Conservation (phyloP, 2,888 invertebrate genomes). For the Stenolophus ochropezus region DNA sequence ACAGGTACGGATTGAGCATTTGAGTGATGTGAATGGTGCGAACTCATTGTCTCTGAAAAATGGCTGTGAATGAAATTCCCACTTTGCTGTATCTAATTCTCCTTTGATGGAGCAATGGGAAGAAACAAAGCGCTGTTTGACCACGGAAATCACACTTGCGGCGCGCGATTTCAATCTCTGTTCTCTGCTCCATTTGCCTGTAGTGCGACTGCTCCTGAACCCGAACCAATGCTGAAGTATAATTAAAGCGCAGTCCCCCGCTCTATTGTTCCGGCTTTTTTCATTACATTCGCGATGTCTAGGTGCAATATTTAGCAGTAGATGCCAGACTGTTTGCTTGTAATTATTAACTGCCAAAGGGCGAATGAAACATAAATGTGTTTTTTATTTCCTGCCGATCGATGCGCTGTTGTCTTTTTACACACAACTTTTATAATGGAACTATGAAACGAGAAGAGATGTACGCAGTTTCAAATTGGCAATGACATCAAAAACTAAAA, state of each 20-base stretch:
- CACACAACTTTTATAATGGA: neutral
- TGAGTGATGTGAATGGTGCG: no score
- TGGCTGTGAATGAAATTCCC: neutral
- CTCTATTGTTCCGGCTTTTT: slow-evolving; percentile 37
- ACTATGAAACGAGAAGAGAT: no score
- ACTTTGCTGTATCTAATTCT: neutral
- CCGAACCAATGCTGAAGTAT: slow-evolving; percentile 50
- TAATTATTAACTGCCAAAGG: slow-evolving; percentile 54
- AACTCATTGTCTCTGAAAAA: neutral
- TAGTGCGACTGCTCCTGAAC: slow-evolving; percentile 1
- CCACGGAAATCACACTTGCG: slow-evolving; percentile 19
- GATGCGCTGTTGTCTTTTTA: neutral
- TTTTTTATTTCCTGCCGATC: slow-evolving; percentile 33
- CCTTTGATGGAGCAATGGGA: neutral
- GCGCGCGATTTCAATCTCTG: slow-evolving; percentile 46
- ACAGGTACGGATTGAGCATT: no score
- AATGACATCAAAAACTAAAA: no score
- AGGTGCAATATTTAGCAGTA: slow-evolving; percentile 58
- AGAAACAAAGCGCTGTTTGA: slow-evolving; percentile 36
- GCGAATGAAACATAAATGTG: slow-evolving; percentile 51
- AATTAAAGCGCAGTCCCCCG: slow-evolving; percentile 47
- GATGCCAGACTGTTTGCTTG: slow-evolving; percentile 53
- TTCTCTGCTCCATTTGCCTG: slow-evolving; percentile 11
- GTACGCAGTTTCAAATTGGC: no score
- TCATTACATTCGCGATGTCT: slow-evolving; percentile 26